phyloP scores from a whole-genome alignment of 2,888 invertebrate genomes.

The Volucella bombylans region DNA sequence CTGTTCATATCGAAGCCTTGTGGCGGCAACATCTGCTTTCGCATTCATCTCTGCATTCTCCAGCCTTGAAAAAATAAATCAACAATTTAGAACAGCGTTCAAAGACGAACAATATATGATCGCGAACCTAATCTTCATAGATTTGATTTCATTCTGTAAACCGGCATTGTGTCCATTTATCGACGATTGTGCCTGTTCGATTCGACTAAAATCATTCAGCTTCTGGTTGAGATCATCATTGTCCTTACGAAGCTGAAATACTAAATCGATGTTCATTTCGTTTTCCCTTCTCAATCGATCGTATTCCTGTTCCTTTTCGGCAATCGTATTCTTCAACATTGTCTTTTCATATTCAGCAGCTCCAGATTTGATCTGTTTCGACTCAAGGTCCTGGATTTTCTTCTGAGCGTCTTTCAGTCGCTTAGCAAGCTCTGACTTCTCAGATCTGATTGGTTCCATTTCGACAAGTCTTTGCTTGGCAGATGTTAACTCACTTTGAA shows the following conservation, averaged over 20 bases:
- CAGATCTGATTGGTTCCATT: slow-evolving; percentile 78
- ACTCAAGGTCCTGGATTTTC: slow-evolving; percentile 79
- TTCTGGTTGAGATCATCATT: slow-evolving; percentile 91
- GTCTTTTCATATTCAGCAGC: slow-evolving; percentile 86
- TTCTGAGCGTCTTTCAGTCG: slow-evolving; percentile 79
- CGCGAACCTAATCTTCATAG: slow-evolving; percentile 85
- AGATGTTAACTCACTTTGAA: slow-evolving; percentile 84
- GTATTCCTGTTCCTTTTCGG: slow-evolving; percentile 89
- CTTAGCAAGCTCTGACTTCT: slow-evolving; percentile 79
- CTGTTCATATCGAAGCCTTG: slow-evolving; percentile 92
- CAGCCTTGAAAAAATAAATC: slow-evolving; percentile 80
- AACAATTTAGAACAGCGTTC: not conserved
- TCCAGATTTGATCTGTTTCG: slow-evolving; percentile 78
- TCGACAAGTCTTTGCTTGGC: slow-evolving; percentile 78
- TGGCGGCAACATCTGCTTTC: slow-evolving; percentile 90
- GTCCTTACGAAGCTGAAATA: slow-evolving; percentile 88
- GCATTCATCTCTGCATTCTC: slow-evolving; percentile 88
- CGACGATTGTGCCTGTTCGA: slow-evolving; percentile 91
- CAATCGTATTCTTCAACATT: slow-evolving; percentile 87
- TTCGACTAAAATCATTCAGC: slow-evolving; percentile 92
- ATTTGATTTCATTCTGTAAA: slow-evolving; percentile 89
- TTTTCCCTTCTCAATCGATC: slow-evolving; percentile 87
- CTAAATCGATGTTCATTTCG: slow-evolving; percentile 87
- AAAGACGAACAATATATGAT: slow-evolving; percentile 74
- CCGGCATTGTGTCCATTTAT: slow-evolving; percentile 89